Evolutionary conservation across 2,888 invertebrate genomes (phyloP).

Genomic region (Amiota mariae): DNA sequence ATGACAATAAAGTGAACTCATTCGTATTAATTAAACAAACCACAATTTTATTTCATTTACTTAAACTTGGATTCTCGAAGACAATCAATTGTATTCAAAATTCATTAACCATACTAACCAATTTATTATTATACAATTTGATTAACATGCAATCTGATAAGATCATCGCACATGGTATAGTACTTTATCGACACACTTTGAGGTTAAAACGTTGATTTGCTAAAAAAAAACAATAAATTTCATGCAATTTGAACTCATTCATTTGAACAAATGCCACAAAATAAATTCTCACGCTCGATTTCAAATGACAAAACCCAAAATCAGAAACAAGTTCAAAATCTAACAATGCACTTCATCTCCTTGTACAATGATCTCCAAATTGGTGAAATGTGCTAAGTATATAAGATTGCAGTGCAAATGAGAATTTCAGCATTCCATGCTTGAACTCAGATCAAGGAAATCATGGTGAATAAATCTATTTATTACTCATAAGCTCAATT

Average conservation of each 20-base stretch:
- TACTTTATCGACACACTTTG: not conserved
- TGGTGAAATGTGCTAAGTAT: slow-evolving; percentile 36
- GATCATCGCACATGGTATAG: no score
- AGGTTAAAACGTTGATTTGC: slow-evolving; percentile 44
- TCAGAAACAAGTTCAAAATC: slow-evolving; percentile 11
- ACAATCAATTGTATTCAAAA: no score
- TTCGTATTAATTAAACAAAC: no score
- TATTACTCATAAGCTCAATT: not conserved
- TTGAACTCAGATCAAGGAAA: not conserved
- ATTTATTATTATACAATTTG: no score
- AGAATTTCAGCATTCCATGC: slow-evolving; percentile 12
- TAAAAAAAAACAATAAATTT: slow-evolving; percentile 41
- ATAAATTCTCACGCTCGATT: slow-evolving; percentile 55
- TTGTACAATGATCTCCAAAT: slow-evolving; percentile 47
- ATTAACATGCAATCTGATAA: no score
- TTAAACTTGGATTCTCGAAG: no score
- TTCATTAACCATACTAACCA: no score
- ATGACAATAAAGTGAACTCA: not conserved
- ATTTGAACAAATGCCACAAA: slow-evolving; percentile 51
- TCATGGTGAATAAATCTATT: not conserved
- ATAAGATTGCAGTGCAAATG: slow-evolving; percentile 5
- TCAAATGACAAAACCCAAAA: not conserved
- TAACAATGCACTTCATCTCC: slow-evolving; percentile 18
- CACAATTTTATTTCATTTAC: no score
- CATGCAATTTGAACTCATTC: slow-evolving; percentile 40